Conservation (phyloP, 2,888 invertebrate genomes). For the Synanthedon formicaeformis region DNA sequence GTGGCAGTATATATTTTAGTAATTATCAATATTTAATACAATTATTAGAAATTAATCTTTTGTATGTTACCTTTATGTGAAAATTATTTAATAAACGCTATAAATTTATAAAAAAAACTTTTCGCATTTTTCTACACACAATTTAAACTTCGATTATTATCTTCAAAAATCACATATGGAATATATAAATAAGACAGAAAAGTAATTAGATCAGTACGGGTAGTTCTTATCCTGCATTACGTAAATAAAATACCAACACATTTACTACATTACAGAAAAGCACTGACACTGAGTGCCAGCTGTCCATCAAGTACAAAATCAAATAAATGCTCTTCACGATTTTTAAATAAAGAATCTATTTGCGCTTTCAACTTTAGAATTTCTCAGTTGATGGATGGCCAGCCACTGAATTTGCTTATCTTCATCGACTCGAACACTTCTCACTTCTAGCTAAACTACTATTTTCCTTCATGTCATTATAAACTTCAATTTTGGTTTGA, state of each 20-base stretch:
- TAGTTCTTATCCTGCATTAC: background rate
- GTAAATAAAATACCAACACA: background rate
- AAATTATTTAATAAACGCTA: conserved; percentile 66
- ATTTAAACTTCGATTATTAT: conserved; percentile 7
- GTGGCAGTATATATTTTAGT: conserved; percentile 60
- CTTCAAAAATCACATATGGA: background rate
- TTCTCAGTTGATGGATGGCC: conserved; percentile 25
- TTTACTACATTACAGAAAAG: conserved; percentile 20
- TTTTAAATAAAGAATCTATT: too few relatives aligned
- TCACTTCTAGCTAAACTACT: conserved; percentile 34
- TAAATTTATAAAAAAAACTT: conserved; percentile 45
- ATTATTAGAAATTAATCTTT: conserved; percentile 56
- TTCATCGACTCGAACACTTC: conserved; percentile 48
- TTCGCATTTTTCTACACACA: conserved; percentile 63
- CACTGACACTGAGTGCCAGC: conserved; percentile 31
- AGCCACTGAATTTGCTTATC: conserved; percentile 36
- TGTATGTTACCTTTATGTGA: conserved; percentile 68
- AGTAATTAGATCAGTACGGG: background rate
- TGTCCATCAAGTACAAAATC: conserved; percentile 25
- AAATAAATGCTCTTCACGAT: too few relatives aligned
- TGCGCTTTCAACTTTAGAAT: too few relatives aligned
- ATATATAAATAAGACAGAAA: background rate
- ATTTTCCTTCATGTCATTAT: conserved; percentile 39
- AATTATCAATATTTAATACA: conserved; percentile 52
- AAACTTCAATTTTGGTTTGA: conserved; percentile 41